Base-by-base conservation (phyloP, 2,797 vertebrate species). In the Presbytis comata region DNA sequence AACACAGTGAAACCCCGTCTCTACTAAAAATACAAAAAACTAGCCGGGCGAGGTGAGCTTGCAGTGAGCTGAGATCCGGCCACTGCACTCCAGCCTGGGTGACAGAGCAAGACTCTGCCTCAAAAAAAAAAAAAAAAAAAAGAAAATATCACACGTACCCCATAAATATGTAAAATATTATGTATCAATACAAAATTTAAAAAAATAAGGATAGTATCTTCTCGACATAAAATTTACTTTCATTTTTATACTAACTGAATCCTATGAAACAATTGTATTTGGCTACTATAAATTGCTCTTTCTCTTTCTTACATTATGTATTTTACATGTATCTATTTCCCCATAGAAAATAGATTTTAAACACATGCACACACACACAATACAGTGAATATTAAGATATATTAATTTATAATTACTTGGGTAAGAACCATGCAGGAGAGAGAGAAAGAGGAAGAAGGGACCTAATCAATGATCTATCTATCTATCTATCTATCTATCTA, bases 151-250 rank as follows among this genome's bases (percentile, higher is more conserved):
- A 55, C 21, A 22, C 8, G 53, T 8, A 55, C 53, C 53, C 53
- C 21, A 55, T 8, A 22, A 55, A 22, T 55, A 55, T 55, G 19
- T 53, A 53, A 21, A 53, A 53, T 53, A 21, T 53, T 53, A 53
- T 53, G 53, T 55, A 55, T 55, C 53, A 8, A 8, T 22, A 55
- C 21, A 55, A 22, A 55, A 55, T 21, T 1, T 0, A 22, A 72
- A 81, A 81, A 93, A 83, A 67, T 64, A 61, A 55, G 90, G 36
- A 48, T 10, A 33, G 3, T 72, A 44, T 21, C 28, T 89, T 70
- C 24, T 59, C 21, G 44, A 61, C 8, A 41, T 57, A 87, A 93
- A 79, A 78, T 33, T 91, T 55, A 80, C 41, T 92, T 64, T 84
- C 7, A n/a, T 8, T 85, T 94, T 82, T 72, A 11, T 13, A 93